Conservation (phyloP, 2,888 invertebrate species). For the Watsonalla cultraria region DNA sequence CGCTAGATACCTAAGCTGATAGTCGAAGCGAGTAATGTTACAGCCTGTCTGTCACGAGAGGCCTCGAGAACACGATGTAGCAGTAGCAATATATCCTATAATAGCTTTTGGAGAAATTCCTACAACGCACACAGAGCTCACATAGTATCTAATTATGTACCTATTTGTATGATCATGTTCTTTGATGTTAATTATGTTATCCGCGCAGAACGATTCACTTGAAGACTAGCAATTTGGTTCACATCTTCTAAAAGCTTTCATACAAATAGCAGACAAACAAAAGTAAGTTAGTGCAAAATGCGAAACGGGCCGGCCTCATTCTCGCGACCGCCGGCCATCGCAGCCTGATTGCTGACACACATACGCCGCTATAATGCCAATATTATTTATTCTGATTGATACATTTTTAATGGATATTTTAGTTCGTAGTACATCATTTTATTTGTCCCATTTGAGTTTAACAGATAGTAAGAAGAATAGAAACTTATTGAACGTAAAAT, state of each 20-base stretch:
- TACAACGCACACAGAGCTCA: too few species aligned
- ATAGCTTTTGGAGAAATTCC: too few species aligned
- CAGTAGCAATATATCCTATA: too few species aligned
- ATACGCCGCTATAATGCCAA: constrained; percentile 21
- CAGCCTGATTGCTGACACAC: constrained; percentile 31
- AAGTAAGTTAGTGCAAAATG: constrained; percentile 31
- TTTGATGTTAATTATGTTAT: too few species aligned
- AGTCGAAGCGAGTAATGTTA: too few species aligned
- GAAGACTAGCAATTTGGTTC: background rate
- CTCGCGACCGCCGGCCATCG: constrained; percentile 14
- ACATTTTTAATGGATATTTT: constrained; percentile 7
- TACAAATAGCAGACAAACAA: constrained; percentile 29
- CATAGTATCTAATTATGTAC: too few species aligned
- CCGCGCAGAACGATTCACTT: background rate
- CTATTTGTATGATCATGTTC: background rate
- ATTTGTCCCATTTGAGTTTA: constrained; percentile 9
- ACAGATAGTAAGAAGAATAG: constrained; percentile 23
- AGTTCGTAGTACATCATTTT: constrained; percentile 2
- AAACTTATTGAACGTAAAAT: constrained; percentile 60
- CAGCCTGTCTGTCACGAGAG: too few species aligned
- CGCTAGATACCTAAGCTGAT: too few species aligned
- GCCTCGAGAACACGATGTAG: too few species aligned
- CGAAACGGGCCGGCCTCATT: constrained; percentile 41
- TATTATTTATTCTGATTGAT: constrained; percentile 16
- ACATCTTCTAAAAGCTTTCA: constrained; percentile 5